phyloP scores from a whole-genome alignment of 2,797 vertebrate genomes.

The Crypturellus tataupa region DNA sequence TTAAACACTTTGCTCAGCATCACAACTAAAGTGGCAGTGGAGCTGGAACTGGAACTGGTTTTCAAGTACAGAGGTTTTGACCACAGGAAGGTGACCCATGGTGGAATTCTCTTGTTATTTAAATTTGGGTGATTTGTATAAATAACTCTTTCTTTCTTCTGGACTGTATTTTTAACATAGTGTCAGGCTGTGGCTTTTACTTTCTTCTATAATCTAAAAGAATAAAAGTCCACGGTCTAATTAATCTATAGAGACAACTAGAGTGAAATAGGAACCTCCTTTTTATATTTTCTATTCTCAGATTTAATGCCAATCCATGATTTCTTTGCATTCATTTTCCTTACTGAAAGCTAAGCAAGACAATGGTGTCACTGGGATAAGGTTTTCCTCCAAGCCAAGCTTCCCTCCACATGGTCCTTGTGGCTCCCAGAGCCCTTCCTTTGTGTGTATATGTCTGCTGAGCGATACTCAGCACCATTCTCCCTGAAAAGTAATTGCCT shows the following conservation, averaged over 20 bases:
- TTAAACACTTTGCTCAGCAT: background rate
- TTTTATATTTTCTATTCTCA: background rate
- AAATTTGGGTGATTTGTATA: background rate
- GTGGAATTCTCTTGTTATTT: background rate
- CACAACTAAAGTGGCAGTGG: background rate
- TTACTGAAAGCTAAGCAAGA: background rate
- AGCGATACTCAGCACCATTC: background rate
- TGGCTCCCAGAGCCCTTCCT: accelerated
- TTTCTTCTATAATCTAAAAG: background rate
- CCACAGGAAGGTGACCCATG: background rate
- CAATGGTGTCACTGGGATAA: background rate
- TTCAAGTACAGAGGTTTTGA: background rate
- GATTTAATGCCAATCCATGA: background rate
- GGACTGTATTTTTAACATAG: background rate
- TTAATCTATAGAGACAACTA: accelerated
- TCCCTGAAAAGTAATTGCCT: background rate
- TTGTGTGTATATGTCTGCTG: background rate
- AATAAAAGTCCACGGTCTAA: background rate
- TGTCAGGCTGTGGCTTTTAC: background rate
- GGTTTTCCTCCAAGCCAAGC: background rate
- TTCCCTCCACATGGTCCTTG: accelerated
- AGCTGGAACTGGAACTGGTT: background rate
- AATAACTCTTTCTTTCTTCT: background rate
- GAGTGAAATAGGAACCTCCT: background rate
- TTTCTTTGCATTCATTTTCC: background rate